Evolutionary conservation across 2,888 invertebrate species (phyloP), one percentile per base, ranked within the genome.

Genomic region (Harpalus rufipes): DNA sequence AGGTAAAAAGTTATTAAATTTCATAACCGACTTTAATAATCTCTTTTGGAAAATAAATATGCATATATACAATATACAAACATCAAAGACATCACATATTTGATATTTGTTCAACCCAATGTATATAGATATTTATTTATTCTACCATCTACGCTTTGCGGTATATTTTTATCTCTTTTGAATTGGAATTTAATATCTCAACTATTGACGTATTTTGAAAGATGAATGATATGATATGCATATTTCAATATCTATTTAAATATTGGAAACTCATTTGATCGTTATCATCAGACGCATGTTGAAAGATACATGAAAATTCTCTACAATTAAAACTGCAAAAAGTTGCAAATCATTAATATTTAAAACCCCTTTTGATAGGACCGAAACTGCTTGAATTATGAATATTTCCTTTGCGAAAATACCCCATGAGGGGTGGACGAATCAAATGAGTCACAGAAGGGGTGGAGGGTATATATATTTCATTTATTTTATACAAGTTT

Each of bases 101-200:
- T 32, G 3, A 32, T 32, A 32, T 32, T 32, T 32, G 32, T 32
- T 32, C 32, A 32, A 4, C 32, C 32, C 32, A 1, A 21, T 21
- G 10, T 51, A 7, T 59, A 59, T 16, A 16, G 16, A 59, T 16
- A 7, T 59, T 59, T 59, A 59, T 59, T 59, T 6, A 10, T n/a
- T n/a, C n/a, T n/a, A 14, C 14, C 59, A 10, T 14, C n/a, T 16
- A 1, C 10, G 14, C 59, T 14, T 59, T 59, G 7, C 10, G 14
- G 59, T 61, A 21, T 61, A 61, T 65, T 65, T 65, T 65, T 65
- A 65, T 25, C 65, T 16, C 10, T 21, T 63, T 65, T n/a, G 32
- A 32, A 65, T 10, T 25, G 65, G 65, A 65, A 65, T 65, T 65
- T 65, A 65, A 65, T 65, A 65, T 32, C 25, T 63, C n/a, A n/a